phyloP scores from a whole-genome alignment of 2,888 invertebrate species.

The Eremobia ochroleuca region DNA sequence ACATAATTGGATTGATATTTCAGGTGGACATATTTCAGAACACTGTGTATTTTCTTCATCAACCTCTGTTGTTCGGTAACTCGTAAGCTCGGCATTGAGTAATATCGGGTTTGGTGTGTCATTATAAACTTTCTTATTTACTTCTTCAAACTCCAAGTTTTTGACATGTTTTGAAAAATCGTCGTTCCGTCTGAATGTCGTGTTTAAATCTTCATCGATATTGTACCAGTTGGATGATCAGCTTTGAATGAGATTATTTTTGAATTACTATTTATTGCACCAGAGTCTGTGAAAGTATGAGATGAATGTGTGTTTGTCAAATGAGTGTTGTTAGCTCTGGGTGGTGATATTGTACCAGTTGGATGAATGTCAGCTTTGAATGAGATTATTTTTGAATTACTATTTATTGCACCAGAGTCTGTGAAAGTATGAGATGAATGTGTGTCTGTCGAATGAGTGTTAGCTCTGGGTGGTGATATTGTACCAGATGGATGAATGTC shows the following conservation, averaged over 20 bases:
- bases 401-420: too few relatives aligned
- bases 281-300: too few relatives aligned
- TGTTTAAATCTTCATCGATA: conserved; percentile 21
- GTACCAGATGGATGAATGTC: conserved; percentile 1
- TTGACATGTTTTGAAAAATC: conserved; percentile 3
- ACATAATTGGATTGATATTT: conserved; percentile 16
- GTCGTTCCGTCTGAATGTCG: conserved; percentile 7
- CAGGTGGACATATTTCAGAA: conserved; percentile 17
- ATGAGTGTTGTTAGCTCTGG: too few relatives aligned
- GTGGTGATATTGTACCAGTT: too few relatives aligned
- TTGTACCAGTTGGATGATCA: too few relatives aligned
- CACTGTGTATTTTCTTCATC: conserved; percentile 18
- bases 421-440: neutral
- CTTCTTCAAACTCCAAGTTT: conserved; percentile 11
- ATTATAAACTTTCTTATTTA: neutral
- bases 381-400: too few relatives aligned
- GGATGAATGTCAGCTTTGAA: neutral
- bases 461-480: neutral
- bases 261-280: too few relatives aligned
- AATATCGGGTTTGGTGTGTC: conserved; percentile 18
- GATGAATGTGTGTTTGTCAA: neutral
- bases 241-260: too few relatives aligned
- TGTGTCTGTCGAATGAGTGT: neutral
- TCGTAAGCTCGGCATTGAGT: conserved; percentile 10
- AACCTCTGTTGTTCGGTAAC: conserved; percentile 8